Evolutionary conservation across 2,888 invertebrate species (phyloP).

Genomic region (Lithosia quadra): DNA sequence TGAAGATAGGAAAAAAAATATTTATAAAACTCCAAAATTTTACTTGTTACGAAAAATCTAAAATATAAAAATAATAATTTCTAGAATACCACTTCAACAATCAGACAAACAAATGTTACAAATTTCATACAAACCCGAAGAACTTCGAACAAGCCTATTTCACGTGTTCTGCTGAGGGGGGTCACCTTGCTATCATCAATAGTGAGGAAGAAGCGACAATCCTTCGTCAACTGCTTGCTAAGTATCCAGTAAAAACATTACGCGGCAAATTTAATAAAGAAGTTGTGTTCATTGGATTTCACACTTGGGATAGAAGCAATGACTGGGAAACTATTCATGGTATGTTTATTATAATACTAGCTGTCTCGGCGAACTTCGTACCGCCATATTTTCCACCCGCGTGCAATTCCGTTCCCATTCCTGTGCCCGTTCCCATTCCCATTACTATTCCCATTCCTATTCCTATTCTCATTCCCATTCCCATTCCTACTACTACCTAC

Average conservation of each 20-base stretch:
- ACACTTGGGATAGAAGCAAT: neutral
- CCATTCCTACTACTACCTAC: too few relatives aligned
- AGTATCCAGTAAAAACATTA: constrained; percentile 42
- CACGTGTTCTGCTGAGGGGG: constrained; percentile 63
- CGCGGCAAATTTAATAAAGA: constrained; percentile 40
- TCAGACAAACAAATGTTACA: constrained; percentile 64
- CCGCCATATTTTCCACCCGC: too few relatives aligned
- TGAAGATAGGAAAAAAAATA: neutral
- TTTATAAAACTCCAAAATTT: neutral
- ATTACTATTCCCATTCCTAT: too few relatives aligned
- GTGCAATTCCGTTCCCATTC: too few relatives aligned
- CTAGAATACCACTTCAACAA: constrained; percentile 56
- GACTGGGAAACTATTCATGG: constrained; percentile 20
- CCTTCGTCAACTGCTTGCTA: constrained; percentile 48
- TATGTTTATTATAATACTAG: too few relatives aligned
- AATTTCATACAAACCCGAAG: constrained; percentile 59
- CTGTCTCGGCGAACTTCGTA: too few relatives aligned
- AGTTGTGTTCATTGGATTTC: constrained; percentile 9
- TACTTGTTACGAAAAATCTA: too few relatives aligned
- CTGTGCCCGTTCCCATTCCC: too few relatives aligned
- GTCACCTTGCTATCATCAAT: constrained; percentile 62
- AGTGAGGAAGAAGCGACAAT: constrained; percentile 53
- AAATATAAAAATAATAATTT: constrained; percentile 9
- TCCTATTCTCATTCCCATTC: too few relatives aligned
- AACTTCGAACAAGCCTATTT: constrained; percentile 62